Evolutionary conservation across 2,888 invertebrate genomes (phyloP), one percentile per base, ranked within the genome.

Genomic region (Pimpla rufipes): DNA sequence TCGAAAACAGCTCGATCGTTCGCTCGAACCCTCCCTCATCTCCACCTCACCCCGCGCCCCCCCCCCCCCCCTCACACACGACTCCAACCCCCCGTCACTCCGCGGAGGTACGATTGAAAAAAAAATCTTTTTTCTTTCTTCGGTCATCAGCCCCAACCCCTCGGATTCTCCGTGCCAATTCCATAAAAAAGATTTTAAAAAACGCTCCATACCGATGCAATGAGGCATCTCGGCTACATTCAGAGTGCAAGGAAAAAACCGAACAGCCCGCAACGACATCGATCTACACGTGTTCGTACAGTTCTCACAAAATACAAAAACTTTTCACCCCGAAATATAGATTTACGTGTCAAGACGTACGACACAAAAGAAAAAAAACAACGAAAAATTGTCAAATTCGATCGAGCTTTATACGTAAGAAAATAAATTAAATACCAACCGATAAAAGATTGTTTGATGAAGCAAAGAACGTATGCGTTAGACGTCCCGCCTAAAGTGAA

Each of bases 401-500:
- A 74, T 74, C 62, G 77, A 84, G 67, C 73, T 84, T 66, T 79
- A 47, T 66, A 76, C 29, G 29, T 68, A 70, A 62, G 50, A 76
- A 76, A 76, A 42, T 75, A 82, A 77, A 80, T 80, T 68, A 78
- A 84, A 81, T 73, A 70, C 67, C 68, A 74, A 37, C 64, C 42
- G 75, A 83, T 79, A 75, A 83, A 76, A 67, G 11, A 47, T 59
- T 40, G 57, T 59, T 71, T 50, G 52, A 50, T 47, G 52, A 76
- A 47, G 21, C 68, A 81, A 75, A 70, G 21, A 76, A 78, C 13
- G 59, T 59, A 78, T 83, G 67, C 79, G 50, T 75, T 85, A 81
- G 79, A 84, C 68, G 62, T 75, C 74, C 82, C 47, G 76, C 75
- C 74, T 79, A 74, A 79, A 81, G 64, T 70, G 79, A 81, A 83